A percentile compares a stretch with the other conserved stretches of the same genome.
Evolutionary conservation across 2,888 invertebrate species (phyloP).

Genomic region (Cheilosia scutellata): DNA sequence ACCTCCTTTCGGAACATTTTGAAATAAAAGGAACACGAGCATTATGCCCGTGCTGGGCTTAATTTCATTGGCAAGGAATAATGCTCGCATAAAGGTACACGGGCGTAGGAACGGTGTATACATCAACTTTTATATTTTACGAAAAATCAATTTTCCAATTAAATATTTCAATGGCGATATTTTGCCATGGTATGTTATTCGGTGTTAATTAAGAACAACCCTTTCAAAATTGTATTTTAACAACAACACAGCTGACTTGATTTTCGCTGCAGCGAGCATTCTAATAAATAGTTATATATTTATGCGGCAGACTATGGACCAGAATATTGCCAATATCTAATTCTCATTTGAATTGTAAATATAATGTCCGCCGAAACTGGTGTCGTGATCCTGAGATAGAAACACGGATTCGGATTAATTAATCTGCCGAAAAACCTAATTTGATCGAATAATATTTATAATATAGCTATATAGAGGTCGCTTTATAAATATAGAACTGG

Average conservation of each 20-base stretch:
- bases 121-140: neutral
- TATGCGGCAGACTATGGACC: too few relatives aligned
- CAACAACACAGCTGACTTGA: too few relatives aligned
- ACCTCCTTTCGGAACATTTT: neutral
- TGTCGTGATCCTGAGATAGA: too few relatives aligned
- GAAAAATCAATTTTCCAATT: conserved; percentile 53
- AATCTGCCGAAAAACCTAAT: neutral
- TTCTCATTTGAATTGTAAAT: too few relatives aligned
- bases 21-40: conserved; percentile 2
- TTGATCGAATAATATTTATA: conserved; percentile 11
- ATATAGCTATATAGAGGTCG: conserved; percentile 24
- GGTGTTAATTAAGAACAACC: too few relatives aligned
- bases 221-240: too few relatives aligned
- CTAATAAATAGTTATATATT: too few relatives aligned
- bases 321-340: too few relatives aligned
- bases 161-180: conserved; percentile 17
- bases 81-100: conserved; percentile 9
- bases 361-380: too few relatives aligned
- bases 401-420: too few relatives aligned
- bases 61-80: conserved; percentile 13
- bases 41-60: neutral
- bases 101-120: neutral
- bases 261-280: too few relatives aligned
- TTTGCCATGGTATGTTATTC: too few relatives aligned
- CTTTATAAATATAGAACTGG: conserved; percentile 42